Conservation (phyloP, 1,140 invertebrate genomes). For the Drosophila pseudoananassae region DNA sequence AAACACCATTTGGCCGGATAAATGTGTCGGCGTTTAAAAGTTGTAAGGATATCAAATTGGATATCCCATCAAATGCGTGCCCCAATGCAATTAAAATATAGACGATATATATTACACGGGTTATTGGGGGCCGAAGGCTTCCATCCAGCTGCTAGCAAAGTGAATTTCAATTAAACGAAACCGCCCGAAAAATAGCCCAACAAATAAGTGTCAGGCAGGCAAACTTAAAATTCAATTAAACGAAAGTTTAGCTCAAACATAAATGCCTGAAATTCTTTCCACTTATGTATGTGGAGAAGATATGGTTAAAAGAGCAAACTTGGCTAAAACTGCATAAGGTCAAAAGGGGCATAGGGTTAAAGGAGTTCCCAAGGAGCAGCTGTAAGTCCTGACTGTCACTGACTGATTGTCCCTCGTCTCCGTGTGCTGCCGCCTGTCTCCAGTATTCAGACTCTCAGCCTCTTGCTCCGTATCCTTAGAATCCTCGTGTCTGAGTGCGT, state of each 20-base stretch:
- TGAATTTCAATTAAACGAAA: constrained; percentile 45
- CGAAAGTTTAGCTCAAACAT: constrained; percentile 23
- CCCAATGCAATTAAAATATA: constrained; percentile 39
- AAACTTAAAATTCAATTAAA: constrained; percentile 45
- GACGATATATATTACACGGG: background rate
- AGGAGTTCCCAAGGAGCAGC: constrained; percentile 18
- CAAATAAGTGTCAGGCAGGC: constrained; percentile 22
- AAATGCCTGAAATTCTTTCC: constrained; percentile 33
- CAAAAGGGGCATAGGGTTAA: background rate
- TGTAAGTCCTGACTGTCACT: constrained; percentile 39
- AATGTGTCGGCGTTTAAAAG: constrained; percentile 15
- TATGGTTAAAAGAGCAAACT: constrained; percentile 30
- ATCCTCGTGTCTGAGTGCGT: constrained; percentile 34
- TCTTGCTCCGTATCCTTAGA: constrained; percentile 1
- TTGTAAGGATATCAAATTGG: constrained; percentile 6
- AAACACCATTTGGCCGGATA: constrained; percentile 27
- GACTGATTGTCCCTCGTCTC: constrained; percentile 28
- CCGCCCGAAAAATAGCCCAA: constrained; percentile 20
- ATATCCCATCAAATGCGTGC: constrained; percentile 1
- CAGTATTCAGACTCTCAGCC: background rate
- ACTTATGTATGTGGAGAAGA: constrained; percentile 13
- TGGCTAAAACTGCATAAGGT: constrained; percentile 24
- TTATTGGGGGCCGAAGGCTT: background rate
- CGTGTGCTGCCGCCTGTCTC: background rate
- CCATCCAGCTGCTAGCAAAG: constrained; percentile 11